These are phyloP conservation scores for Mugil cephalus DNA, from an alignment of 2,113 vertebrate genomes.

Conservation along the genomic window DNA sequence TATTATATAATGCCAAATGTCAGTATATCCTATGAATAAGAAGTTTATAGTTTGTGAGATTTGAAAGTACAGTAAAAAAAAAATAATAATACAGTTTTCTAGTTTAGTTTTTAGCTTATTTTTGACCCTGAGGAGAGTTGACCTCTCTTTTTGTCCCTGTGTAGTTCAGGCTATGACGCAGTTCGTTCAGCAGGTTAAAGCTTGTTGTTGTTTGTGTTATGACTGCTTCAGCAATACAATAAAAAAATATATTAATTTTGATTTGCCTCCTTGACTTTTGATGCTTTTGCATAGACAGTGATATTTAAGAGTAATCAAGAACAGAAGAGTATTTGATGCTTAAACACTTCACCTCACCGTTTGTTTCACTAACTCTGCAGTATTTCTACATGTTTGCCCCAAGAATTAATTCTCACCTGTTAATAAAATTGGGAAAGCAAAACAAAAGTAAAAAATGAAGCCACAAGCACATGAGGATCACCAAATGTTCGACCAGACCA, in stretches of 20 bases:
- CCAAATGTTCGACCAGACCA: background rate
- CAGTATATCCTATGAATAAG: slow-evolving; percentile 68
- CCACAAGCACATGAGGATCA: no score
- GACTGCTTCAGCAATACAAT: slow-evolving; percentile 75
- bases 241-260: slow-evolving; percentile 52
- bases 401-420: no score
- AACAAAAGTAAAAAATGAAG: no score
- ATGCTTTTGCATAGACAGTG: no score
- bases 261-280: slow-evolving; percentile 37
- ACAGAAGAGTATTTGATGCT: no score
- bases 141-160: slow-evolving; percentile 65
- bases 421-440: no score
- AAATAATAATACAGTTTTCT: slow-evolving; percentile 17
- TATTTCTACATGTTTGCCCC: no score
- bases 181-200: slow-evolving; percentile 62
- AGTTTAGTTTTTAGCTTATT: slow-evolving; percentile 53
- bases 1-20: slow-evolving; percentile 73
- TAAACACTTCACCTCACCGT: no score
- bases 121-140: slow-evolving; percentile 62
- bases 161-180: slow-evolving; percentile 58
- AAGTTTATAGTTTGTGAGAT: slow-evolving; percentile 68
- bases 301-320: no score
- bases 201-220: slow-evolving; percentile 70
- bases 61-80: slow-evolving; percentile 41
- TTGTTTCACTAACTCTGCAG: no score